phyloP scores from a whole-genome alignment of 1,140 invertebrate genomes.

The Venustaconcha ellipsiformis region DNA sequence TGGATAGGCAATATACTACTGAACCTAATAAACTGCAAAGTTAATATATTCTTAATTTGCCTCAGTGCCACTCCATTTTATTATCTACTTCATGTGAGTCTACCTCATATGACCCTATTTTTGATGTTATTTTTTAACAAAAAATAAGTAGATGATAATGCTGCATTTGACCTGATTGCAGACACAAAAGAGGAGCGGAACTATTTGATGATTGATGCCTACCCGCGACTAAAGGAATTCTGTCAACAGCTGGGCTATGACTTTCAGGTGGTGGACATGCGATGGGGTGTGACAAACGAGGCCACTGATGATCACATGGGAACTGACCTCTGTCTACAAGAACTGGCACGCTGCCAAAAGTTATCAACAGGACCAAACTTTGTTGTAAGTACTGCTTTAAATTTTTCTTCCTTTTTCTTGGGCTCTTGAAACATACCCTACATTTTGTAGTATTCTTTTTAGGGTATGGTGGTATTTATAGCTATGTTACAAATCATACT shows the following conservation, averaged over 20 bases:
- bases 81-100: too few species aligned
- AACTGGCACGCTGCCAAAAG: constrained; percentile 96
- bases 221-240: constrained; percentile 95
- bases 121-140: too few species aligned
- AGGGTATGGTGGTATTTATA: too few species aligned
- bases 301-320: constrained; percentile 99
- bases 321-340: constrained; percentile 96
- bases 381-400: constrained; percentile 73
- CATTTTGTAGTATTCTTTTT: too few species aligned
- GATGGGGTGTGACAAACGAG: constrained; percentile 93
- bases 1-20: too few species aligned
- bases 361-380: constrained; percentile 98
- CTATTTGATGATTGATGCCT: constrained; percentile 97
- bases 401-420: too few species aligned
- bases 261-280: constrained; percentile 74
- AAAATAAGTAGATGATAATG: not conserved
- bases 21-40: too few species aligned
- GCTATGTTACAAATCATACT: too few species aligned
- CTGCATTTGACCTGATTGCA: constrained; percentile 65
- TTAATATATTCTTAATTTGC: too few species aligned
- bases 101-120: too few species aligned
- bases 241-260: constrained; percentile 72
- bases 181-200: constrained; percentile 97
- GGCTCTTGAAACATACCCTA: too few species aligned
- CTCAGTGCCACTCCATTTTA: too few species aligned